Evolutionary conservation across 2,797 vertebrate species (phyloP), one percentile per base, ranked within the genome.

Genomic region (Chromis chromis): DNA sequence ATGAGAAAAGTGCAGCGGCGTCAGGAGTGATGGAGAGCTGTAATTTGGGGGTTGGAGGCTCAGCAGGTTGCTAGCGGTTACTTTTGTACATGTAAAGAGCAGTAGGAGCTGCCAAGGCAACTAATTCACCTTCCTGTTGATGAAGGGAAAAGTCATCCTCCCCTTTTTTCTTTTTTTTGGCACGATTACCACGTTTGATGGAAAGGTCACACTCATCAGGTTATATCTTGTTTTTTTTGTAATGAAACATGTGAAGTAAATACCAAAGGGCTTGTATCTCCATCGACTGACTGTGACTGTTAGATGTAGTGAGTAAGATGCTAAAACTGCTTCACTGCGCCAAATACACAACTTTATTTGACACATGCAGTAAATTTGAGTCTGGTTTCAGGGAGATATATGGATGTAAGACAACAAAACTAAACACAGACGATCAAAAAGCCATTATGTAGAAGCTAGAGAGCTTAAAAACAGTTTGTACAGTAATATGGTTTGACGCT

Each of bases 201-300:
- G 56, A 90, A 88, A 85, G 81, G 85, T 87, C 81, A 76, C 49
- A 42, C 56, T 67, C 31, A 61, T 79, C 73, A 70, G 50, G 66
- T 77, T 70, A 64, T 36, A 68, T 55, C 56, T 56, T 59, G 57
- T 77, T 6, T 6, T 80, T 70, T 80, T 70, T 79, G 24, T 52
- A 74, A 70, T 63, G 54, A 82, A 70, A 59, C 54, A 68, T 79
- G 64, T 50, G 54, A 76, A 52, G 52, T 58, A 78, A 83, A 79
- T 68, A 80, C n/a, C 57, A 67, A 75, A 66, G 39, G 36, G n/a
- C 22, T 7, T 19, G 17, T 9, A 49, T 54, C 36, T 70, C 50
- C 33, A 19, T 52, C 42, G 55, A 50, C 21, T 58, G 12, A 31
- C 22, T 50, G 62, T 39, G 50, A 67, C 39, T 54, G 57, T 13